Base-by-base conservation (phyloP, 2,797 vertebrate genomes). In the Lacerta agilis region DNA sequence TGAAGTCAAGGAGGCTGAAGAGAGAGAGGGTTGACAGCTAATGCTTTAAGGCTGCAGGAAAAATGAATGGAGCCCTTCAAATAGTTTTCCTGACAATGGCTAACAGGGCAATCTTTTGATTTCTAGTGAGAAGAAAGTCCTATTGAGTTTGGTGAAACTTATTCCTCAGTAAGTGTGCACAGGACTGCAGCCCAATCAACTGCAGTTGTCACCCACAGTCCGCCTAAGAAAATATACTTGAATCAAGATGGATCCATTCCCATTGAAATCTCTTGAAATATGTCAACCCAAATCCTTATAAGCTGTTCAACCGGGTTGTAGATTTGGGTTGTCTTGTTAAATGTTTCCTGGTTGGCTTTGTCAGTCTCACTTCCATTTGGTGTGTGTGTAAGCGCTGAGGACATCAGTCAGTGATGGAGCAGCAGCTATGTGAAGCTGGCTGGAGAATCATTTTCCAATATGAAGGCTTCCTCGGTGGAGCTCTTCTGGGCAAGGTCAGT, bases 11-110 rank as follows among this genome's bases (percentile, higher is more conserved):
- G 77, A 79, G 87, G 91, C 89, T 94, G 86, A 92, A 96, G 86
- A 91, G 87, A 79, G 78, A 94, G 90, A 55, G 66, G 29, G 94
- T 95, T 94, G 91, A 90, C 91, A 94, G 72, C 38, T 76, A 58
- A 75, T 45, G 89, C 45, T 92, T 95, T 96, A 96, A 96, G 97
- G 97, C 96, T 97, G 96, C 94, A 94, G 93, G 87, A 90, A 45
- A 81, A 73, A 96, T 36, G 93, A 96, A 95, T 91, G 90, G 93
- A 96, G 90, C 91, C 73, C 66, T 13, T 80, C 27, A 78, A n/a
- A 84, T 84, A 73, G 61, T 77, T 11, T 75, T 69, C 61, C 41
- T 67, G 41, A 33, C 25, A 76, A 4, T 84, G 66, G 45, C 33
- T 83, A 43, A 15, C 25, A 17, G 17, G 25, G n/a, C 27, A n/a